Conservation (phyloP, 1,140 invertebrate genomes). For the Bemisia tabaci region DNA sequence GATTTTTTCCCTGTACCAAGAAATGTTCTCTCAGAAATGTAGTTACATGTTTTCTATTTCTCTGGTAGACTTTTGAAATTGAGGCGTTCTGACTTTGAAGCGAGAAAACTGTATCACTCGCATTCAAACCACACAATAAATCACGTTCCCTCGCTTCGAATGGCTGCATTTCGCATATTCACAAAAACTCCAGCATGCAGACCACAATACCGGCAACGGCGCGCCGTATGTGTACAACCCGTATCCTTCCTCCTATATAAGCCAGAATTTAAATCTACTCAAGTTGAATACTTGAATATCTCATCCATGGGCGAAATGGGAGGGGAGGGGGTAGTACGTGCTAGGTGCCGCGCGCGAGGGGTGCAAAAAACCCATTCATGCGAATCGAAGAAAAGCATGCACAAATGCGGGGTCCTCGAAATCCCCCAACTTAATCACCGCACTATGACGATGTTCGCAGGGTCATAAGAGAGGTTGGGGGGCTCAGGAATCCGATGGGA, state of each 20-base stretch:
- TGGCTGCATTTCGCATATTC: no score
- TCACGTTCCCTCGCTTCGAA: no score
- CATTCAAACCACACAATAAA: no score
- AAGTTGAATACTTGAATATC: not conserved
- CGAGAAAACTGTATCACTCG: no score
- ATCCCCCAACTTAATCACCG: not conserved
- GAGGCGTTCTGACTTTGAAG: no score
- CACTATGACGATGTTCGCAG: not conserved
- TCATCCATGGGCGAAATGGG: not conserved
- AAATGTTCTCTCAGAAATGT: no score
- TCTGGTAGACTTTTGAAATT: no score
- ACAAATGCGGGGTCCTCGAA: not conserved
- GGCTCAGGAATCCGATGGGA: not conserved
- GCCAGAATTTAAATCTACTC: not conserved
- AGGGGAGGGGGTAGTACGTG: not conserved
- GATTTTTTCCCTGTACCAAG: no score
- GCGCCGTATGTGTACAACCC: not conserved
- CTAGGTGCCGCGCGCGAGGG: not conserved
- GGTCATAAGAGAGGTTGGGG: not conserved
- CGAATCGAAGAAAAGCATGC: not conserved
- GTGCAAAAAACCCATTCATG: not conserved
- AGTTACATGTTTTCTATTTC: no score
- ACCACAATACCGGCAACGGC: no score
- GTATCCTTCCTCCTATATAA: not conserved
- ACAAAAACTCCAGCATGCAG: no score